A percentile compares a stretch with the other conserved stretches of the same genome.
Evolutionary conservation across 2,113 vertebrate species (phyloP).

Genomic region (Paedocypris sp.): DNA sequence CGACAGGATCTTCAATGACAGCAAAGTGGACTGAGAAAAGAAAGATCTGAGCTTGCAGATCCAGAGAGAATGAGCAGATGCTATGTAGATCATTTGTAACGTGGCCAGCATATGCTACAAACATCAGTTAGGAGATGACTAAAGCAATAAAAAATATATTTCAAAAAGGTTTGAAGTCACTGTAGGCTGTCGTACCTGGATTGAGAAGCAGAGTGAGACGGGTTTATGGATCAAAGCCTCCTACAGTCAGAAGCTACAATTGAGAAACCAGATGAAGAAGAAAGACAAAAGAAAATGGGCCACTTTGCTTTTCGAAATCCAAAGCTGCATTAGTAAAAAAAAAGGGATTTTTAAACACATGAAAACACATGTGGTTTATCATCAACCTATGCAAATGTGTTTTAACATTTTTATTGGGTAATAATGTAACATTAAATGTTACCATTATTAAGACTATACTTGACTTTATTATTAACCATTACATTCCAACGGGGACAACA

Average conservation of each 20-base stretch:
- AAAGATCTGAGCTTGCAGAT: conserved; percentile 19
- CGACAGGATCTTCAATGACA: conserved; percentile 18
- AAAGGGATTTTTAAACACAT: too few species aligned
- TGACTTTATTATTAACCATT: too few species aligned
- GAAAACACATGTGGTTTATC: too few species aligned
- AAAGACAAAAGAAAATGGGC: neutral
- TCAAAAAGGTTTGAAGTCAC: too few species aligned
- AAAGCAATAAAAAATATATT: conserved; percentile 24
- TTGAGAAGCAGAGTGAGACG: conserved; percentile 9
- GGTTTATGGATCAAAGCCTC: conserved; percentile 24
- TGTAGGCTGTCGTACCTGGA: conserved; percentile 16
- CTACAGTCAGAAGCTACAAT: conserved; percentile 24
- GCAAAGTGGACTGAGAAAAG: conserved; percentile 15
- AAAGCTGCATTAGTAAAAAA: neutral
- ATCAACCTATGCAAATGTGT: too few species aligned
- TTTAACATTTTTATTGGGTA: too few species aligned
- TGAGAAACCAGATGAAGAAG: conserved; percentile 41
- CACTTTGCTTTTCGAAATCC: conserved; percentile 4
- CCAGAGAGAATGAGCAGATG: conserved; percentile 35
- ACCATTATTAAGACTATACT: too few species aligned
- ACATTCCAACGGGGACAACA: too few species aligned
- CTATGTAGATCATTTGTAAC: conserved; percentile 34
- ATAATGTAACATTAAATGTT: too few species aligned
- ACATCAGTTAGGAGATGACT: conserved; percentile 13
- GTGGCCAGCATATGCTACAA: conserved; percentile 27